phyloP scores from a whole-genome alignment of 2,113 vertebrate genomes.

The Tapirus terrestris region DNA sequence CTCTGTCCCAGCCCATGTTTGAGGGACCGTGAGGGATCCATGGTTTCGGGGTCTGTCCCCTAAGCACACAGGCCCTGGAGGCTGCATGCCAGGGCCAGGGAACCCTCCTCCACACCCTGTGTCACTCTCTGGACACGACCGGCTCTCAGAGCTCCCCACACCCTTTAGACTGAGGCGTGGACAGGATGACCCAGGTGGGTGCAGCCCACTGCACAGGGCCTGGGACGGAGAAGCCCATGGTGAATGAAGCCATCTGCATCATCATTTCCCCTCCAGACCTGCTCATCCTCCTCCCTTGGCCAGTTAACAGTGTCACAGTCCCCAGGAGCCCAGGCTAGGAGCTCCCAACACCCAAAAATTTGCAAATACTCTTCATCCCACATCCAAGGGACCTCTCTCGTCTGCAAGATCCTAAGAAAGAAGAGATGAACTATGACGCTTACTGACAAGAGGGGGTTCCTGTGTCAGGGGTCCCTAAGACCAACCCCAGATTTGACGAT shows the following conservation, averaged over 20 bases:
- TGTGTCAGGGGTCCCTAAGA: not conserved
- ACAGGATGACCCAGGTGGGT: rapidly evolving
- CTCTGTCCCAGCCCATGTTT: not conserved
- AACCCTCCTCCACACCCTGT: not conserved
- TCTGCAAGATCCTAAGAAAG: not conserved
- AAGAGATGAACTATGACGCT: not conserved
- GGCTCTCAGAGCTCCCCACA: not conserved
- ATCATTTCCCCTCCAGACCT: not conserved
- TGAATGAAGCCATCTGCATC: not conserved
- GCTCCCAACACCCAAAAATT: not conserved
- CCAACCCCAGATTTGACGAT: not conserved
- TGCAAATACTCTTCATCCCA: not conserved
- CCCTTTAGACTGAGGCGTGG: not conserved
- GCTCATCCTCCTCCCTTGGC: not conserved
- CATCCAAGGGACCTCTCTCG: not conserved
- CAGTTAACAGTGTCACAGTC: not conserved
- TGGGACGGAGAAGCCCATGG: not conserved
- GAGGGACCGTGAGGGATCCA: not conserved
- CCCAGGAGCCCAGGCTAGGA: not conserved
- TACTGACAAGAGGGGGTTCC: not conserved
- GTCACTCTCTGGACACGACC: not conserved
- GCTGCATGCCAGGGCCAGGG: not conserved
- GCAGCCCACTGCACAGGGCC: rapidly evolving
- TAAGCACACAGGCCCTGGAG: not conserved
- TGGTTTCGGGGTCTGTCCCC: not conserved